Base-by-base conservation (phyloP, 2,113 vertebrate genomes). In the Vireo altiloquus region DNA sequence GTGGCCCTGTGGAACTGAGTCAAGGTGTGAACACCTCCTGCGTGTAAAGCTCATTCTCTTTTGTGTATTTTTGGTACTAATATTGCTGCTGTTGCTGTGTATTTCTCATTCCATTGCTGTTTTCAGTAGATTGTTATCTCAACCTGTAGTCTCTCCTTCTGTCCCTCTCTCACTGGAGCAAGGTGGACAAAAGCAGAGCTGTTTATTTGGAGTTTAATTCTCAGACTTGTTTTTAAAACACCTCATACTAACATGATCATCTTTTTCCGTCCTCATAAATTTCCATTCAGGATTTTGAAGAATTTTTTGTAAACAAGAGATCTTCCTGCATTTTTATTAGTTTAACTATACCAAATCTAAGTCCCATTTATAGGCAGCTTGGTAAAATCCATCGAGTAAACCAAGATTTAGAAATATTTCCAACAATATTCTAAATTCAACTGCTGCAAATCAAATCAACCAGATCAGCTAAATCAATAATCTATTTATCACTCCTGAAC, bases 111-210 rank as follows among this genome's bases (percentile, higher is more conserved):
- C 37, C 18, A 33, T 13, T 72, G 35, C 20, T 42, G 24, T 49
- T 71, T 54, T 71, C 30, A 15, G 16, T 18, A 54, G 40, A 31
- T 31, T 54, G 2, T 21, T 63, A 15, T 19, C 31, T 64, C 9
- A 49, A 31, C 30, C 16, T 1, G 1, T 17, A 49, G 5, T 50
- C 35, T 79, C n/a, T 35, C 40, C 22, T 54, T 47, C 21, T 56
- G 13, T 42, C 13, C n/a, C 11, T 49, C 39, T 69, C 50, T 56
- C 25, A 33, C 35, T 0, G 1, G 25, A 71, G 13, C 17, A 85
- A 9, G 17, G 11, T 0, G 0, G 11, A 47, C 27, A 7, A 37
- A 65, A 37, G 9, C 0, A 0, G 37, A 57, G 27, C 14, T 1
- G 1, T 11, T 56, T 35, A 10, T 28, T 57, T 49, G 35, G 11